Conservation (phyloP, 2,113 vertebrate genomes). For the Hemibagrus wyckioides region DNA sequence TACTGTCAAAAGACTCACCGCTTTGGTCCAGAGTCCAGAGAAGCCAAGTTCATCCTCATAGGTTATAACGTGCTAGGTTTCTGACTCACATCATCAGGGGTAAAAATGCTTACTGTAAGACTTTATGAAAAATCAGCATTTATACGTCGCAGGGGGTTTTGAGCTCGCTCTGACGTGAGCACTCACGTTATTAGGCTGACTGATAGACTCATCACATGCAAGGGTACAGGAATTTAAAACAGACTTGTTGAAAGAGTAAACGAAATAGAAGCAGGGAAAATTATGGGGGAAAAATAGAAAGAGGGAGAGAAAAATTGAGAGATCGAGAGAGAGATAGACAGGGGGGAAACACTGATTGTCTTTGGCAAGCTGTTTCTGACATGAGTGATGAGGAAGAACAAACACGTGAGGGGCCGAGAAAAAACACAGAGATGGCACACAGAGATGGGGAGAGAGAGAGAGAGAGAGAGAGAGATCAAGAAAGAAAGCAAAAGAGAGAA, state of each 20-base stretch:
- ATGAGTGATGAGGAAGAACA: slow-evolving; percentile 61
- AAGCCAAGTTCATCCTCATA: neutral
- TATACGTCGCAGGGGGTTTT: neutral
- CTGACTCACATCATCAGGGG: neutral
- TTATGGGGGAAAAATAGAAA: neutral
- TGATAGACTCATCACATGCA: slow-evolving; percentile 1
- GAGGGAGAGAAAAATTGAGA: neutral
- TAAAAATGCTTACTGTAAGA: neutral
- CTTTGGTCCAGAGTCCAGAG: neutral
- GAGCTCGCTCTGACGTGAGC: slow-evolving; percentile 16
- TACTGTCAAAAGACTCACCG: neutral
- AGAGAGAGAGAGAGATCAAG: slow-evolving; percentile 16
- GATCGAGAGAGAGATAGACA: neutral
- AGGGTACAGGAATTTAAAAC: neutral
- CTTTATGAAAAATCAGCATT: neutral
- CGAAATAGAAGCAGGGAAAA: slow-evolving; percentile 24
- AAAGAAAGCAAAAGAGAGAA: slow-evolving; percentile 18
- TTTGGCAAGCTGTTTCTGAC: slow-evolving; percentile 75
- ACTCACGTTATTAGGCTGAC: neutral
- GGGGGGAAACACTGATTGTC: slow-evolving; percentile 62
- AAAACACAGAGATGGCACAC: slow-evolving; percentile 22
- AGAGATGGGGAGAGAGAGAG: slow-evolving; percentile 21
- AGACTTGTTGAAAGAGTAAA: slow-evolving; percentile 41
- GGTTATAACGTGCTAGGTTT: neutral
- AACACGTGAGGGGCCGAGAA: slow-evolving; percentile 34